Conservation (phyloP, 2,797 vertebrate species). For the Phoxinus dragarum region DNA sequence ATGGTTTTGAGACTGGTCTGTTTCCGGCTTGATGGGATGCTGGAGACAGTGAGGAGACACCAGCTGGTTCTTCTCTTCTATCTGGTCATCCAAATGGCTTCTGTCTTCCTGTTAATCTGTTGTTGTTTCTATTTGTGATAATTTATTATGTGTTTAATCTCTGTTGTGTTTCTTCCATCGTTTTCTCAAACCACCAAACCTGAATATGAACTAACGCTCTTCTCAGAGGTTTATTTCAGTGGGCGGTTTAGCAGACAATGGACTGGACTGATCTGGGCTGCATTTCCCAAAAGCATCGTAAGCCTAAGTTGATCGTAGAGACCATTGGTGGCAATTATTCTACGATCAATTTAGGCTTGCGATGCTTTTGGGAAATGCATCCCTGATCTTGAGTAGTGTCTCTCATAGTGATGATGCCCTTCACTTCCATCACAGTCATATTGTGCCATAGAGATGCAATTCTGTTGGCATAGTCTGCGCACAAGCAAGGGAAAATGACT, state of each 20-base stretch:
- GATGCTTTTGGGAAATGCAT: too few species aligned
- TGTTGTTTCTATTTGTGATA: conserved; percentile 26
- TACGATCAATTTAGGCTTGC: too few species aligned
- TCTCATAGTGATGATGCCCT: background rate
- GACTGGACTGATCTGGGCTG: background rate
- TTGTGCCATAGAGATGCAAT: background rate
- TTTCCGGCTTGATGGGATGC: conserved; percentile 4
- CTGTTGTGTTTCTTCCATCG: background rate
- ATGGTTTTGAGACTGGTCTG: background rate
- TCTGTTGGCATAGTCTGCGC: background rate
- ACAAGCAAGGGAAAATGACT: background rate
- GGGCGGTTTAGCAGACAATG: background rate
- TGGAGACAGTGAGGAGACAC: conserved; percentile 12
- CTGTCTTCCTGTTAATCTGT: conserved; percentile 28
- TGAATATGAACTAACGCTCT: background rate
- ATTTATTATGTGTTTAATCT: conserved; percentile 7
- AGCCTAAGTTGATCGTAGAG: too few species aligned
- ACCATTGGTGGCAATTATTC: too few species aligned
- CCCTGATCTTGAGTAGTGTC: background rate
- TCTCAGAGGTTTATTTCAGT: background rate
- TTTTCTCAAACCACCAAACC: background rate
- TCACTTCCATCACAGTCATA: background rate
- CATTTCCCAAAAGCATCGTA: too few species aligned
- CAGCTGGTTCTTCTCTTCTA: conserved; percentile 34
- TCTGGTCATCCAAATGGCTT: conserved; percentile 22